These are phyloP conservation scores for Eristalis arbustorum DNA, from an alignment of 2,888 invertebrate species.

Conservation along the genomic window DNA sequence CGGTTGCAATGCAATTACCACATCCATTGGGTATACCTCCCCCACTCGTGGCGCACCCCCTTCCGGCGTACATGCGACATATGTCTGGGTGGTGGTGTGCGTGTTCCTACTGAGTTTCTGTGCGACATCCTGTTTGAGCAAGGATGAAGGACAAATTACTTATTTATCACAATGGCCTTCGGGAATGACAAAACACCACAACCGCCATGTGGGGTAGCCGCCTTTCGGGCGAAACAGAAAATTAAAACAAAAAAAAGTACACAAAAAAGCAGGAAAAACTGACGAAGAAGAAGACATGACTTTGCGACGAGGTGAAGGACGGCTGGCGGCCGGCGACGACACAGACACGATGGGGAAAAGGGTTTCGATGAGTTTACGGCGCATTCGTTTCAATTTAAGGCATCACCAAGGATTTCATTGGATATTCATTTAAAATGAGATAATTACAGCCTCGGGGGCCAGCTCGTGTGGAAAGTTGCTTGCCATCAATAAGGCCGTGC, in stretches of 20 bases:
- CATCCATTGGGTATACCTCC: constrained; percentile 6
- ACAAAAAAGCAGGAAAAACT: not conserved
- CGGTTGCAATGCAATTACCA: constrained; percentile 65
- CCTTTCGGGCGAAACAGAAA: not conserved
- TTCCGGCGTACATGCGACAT: not conserved
- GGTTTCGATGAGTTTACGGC: constrained; percentile 40
- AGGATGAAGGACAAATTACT: constrained; percentile 59
- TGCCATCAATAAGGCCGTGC: not conserved
- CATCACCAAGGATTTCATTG: constrained; percentile 51
- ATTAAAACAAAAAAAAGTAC: not conserved
- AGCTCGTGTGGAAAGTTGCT: constrained; percentile 5
- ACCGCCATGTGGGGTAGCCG: not conserved
- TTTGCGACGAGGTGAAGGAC: constrained; percentile 18
- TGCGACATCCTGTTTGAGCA: constrained; percentile 5
- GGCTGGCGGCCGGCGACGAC: constrained; percentile 24
- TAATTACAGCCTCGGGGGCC: constrained; percentile 56
- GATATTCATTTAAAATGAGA: constrained; percentile 61
- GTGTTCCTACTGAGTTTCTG: constrained; percentile 5
- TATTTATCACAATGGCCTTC: constrained; percentile 60
- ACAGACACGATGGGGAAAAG: not conserved
- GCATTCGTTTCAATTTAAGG: constrained; percentile 58
- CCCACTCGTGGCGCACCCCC: not conserved
- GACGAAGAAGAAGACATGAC: constrained; percentile 26
- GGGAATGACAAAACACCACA: constrained; percentile 35
- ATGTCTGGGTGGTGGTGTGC: not conserved